Evolutionary conservation across 2,888 invertebrate genomes (phyloP), one percentile per base, ranked within the genome.

Genomic region (Cheilosia variabilis): DNA sequence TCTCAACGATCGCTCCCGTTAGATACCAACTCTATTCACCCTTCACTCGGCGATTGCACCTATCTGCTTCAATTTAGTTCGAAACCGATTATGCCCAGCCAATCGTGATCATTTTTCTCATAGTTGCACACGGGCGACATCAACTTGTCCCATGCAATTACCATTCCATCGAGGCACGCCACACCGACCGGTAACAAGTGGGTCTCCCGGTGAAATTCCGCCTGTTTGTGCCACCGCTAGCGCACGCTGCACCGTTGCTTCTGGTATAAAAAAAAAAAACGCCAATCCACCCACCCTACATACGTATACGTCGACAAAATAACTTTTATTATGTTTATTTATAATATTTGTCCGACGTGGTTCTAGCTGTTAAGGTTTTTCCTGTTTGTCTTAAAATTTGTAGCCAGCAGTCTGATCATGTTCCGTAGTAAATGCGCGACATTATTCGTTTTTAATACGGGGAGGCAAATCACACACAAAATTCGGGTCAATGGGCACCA

Each of bases 401-500:
- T 31, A 34, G 72, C 52, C 34, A 41, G 31, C 57, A 73, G 83
- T 65, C 43, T 43, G 55, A 50, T 71, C 84, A 75, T 84, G 80
- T 76, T 72, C 43, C 80, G 65, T 41, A 62, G 57, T 57, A 81
- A 81, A 81, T 72, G 86, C 77, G 80, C 77, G 80, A 86, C 86
- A 86, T 86, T 86, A 86, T 86, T 81, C 77, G 86, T 68, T 86
- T 86, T 86, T 81, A 86, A 86, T 86, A 80, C 68, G 80, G 80
- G 81, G 58, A 86, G 76, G 86, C 86, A 81, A 86, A 86, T 86
- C 76, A 77, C 62, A 86, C 75, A 86, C 76, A 86, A 86, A 86
- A 86, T 86, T 86, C 86, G 86, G 86, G 86, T 86, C 86, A 86
- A 86, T 72, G 86, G 81, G 81, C 86, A 86, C 80, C 50, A 77